Conservation (phyloP, 2,888 invertebrate genomes). For the Eumacrocentrus americanus region DNA sequence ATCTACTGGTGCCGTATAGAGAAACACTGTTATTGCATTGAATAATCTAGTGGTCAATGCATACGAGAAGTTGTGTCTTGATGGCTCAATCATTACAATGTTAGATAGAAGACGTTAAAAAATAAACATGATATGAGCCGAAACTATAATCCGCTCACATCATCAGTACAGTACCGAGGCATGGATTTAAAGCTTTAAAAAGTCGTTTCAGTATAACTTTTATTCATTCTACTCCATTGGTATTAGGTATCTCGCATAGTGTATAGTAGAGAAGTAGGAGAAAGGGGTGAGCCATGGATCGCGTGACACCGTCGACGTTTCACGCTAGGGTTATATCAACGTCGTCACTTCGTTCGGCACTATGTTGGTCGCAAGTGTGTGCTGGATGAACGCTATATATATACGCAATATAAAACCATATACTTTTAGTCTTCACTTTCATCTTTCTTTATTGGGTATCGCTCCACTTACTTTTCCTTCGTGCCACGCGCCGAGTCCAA, state of each 20-base stretch:
- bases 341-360: slow-evolving; percentile 54
- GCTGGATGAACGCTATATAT: slow-evolving; percentile 38
- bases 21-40: background rate
- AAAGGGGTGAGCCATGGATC: no score
- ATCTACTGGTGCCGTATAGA: background rate
- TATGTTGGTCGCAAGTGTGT: slow-evolving; percentile 40
- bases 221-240: no score
- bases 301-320: slow-evolving; percentile 40
- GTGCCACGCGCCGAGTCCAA: background rate
- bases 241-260: no score
- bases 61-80: background rate
- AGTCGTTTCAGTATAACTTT: no score
- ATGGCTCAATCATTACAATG: no score
- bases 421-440: background rate
- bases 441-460: background rate
- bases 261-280: no score
- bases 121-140: no score
- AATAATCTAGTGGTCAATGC: slow-evolving; percentile 18
- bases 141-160: no score
- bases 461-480: background rate
- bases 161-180: no score
- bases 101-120: no score
- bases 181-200: no score
- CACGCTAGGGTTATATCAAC: slow-evolving; percentile 50
- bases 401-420: background rate